Base-by-base conservation (phyloP, 1,140 invertebrate genomes). In the Orius laevigatus region DNA sequence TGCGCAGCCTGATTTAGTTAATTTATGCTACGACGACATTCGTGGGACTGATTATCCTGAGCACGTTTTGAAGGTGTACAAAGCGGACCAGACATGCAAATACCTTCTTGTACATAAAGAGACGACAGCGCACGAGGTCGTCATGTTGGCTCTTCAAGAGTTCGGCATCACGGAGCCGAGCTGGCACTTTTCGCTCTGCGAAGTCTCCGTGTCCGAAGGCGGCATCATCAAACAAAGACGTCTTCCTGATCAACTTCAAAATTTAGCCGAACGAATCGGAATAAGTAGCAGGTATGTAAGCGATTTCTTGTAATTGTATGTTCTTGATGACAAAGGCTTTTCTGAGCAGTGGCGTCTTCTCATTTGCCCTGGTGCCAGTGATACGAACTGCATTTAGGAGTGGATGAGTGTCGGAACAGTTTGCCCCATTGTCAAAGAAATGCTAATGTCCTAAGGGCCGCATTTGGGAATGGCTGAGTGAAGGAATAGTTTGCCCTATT, bases 21-120 rank as follows among this genome's bases (percentile, higher is more conserved):
- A 78, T 52, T 73, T 84, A 35, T 82, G 75, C 61, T 85, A 79
- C 67, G 80, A 84, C 56, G 81, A 84, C 57, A 63, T 74, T 42
- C 69, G 79, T 44, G 73, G 73, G 46, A 71, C 77, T 2, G 89
- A 95, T 65, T 93, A 85, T 67, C 92, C 92, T 5, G 94, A 98
- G 62, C 91, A 97, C 69, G 93, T 98, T 32, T 71, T 98, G 1
- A 98, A 98, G 71, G 86, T 90, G n/a, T 91, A 84, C 60, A 85
- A 87, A 69, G 76, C 86, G 18, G 95, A 98, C 71, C 94, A 98
- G 69, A 88, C 86, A 3, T 97, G 86, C 71, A 97, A 97, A 69
- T 98, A 94, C 69, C 75, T 98, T 48, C 74, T 94, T 36, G 88
- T 98, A 43, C 89, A 95, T 63, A 96, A 96, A 62, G 94, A 98